Conservation (phyloP, 2,113 vertebrate genomes). For the Theropithecus gelada region DNA sequence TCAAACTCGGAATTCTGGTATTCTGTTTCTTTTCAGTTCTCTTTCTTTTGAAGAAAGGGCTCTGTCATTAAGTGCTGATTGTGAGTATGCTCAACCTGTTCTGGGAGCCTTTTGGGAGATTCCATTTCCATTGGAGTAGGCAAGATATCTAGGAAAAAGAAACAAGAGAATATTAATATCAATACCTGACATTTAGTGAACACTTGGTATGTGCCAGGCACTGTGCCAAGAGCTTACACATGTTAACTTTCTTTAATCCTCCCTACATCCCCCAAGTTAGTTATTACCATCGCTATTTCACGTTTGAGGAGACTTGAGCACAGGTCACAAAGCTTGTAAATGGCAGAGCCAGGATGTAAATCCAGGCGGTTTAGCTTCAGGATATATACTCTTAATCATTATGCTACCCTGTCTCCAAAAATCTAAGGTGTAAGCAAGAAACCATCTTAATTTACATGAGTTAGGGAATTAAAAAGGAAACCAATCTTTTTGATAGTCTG, state of each 20-base stretch:
- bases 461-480: not conserved
- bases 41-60: slow-evolving; percentile 20
- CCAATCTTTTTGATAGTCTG: not conserved
- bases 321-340: not conserved
- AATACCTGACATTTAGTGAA: not conserved
- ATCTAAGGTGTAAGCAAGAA: not conserved
- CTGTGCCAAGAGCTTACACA: not conserved
- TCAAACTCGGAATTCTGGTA: not conserved
- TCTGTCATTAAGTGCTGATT: not conserved
- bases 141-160: not conserved
- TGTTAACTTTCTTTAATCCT: not conserved
- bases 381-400: not conserved
- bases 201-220: not conserved
- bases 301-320: not conserved
- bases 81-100: not conserved
- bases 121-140: not conserved
- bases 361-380: not conserved
- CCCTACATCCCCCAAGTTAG: not conserved
- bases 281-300: not conserved
- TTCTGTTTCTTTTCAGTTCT: not conserved
- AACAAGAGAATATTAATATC: not conserved
- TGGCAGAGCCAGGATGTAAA: not conserved
- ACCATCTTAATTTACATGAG: not conserved
- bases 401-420: not conserved
- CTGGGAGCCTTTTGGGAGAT: not conserved